Base-by-base conservation (phyloP, 2,113 vertebrate species). In the Leptobrachium ailaonicum region DNA sequence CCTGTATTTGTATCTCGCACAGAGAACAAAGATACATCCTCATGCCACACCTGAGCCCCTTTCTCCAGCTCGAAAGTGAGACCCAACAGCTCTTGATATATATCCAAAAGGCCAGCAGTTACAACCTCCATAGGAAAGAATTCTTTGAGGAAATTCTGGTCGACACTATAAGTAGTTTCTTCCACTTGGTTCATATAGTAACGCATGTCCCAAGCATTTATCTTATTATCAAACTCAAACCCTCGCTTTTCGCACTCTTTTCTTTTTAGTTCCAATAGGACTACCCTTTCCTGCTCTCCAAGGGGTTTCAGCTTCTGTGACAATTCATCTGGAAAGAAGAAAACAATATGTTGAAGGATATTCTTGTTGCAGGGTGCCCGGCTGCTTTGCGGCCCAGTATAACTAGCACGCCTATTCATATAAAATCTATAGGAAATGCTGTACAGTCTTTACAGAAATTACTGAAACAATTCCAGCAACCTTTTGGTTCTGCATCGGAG, bases 111-210 rank as follows among this genome's bases (percentile, higher is more conserved):
- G n/a, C 98, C 97, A 0, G 66, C 84, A 0, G 98, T 99, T 86
- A 99, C 97, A 88, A 97, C 97, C 81, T 97, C 94, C 95, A 98
- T 95, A 2, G 98, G 98, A 84, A 99, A 99, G 76, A 95, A 99
- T 87, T 98, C 97, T 92, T 98, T 98, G 71, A 99, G 85, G 77
- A 94, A 92, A 85, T 99, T 96, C 90, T 98, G 98, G 79, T 99
- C 97, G 90, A 99, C 96, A 0, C 92, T 92, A 63, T 96, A 99
- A 85, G 92, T 94, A 0, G 93, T 96, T 90, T 98, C 97, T 90
- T 99, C 97, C 93, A 99, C 97, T 90, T 96, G 98, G 77, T 96
- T 99, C 97, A 98, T 98, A 91, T 94, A 99, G 87, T 96, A 99
- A 63, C 96, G 95, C 12, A 96, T 96, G 92, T 99, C 98, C 96